Evolutionary conservation across 92 coral and sea anemone genomes (phyloP).

Genomic region (Paramuricea clavata): DNA sequence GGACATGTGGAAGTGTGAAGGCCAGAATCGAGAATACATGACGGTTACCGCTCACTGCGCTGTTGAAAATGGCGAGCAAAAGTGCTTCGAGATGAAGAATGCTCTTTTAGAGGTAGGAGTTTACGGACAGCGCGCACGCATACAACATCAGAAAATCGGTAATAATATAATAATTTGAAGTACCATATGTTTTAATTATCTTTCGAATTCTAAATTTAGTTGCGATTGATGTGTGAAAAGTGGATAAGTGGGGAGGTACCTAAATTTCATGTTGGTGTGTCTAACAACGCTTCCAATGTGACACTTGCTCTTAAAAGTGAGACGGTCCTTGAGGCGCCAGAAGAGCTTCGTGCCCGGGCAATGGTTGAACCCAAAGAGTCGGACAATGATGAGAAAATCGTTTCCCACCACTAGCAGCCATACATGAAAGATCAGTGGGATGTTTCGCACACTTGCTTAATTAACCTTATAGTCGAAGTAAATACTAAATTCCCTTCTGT

Average conservation of each 20-base stretch:
- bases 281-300: constrained; percentile 22
- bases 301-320: neutral
- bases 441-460: constrained; percentile 30
- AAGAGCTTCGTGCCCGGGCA: neutral
- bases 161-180: neutral
- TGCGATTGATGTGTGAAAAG: neutral
- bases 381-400: constrained; percentile 4
- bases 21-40: constrained; percentile 37
- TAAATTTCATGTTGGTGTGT: constrained; percentile 2
- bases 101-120: constrained; percentile 19
- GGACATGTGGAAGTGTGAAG: neutral
- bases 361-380: neutral
- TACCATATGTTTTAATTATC: neutral
- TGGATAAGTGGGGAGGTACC: neutral
- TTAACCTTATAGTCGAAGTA: constrained; percentile 29
- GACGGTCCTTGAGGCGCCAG: constrained; percentile 9
- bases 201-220: neutral
- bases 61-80: neutral
- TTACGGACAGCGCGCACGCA: constrained; percentile 21
- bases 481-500: neutral
- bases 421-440: constrained; percentile 21
- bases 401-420: constrained; percentile 3
- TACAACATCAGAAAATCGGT: constrained; percentile 36
- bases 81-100: constrained; percentile 9
- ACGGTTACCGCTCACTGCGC: constrained; percentile 34